Percentiles rank a stretch among this genome's conserved stretches.
Conservation (phyloP, 2,113 vertebrate genomes). For the Clarias magur region DNA sequence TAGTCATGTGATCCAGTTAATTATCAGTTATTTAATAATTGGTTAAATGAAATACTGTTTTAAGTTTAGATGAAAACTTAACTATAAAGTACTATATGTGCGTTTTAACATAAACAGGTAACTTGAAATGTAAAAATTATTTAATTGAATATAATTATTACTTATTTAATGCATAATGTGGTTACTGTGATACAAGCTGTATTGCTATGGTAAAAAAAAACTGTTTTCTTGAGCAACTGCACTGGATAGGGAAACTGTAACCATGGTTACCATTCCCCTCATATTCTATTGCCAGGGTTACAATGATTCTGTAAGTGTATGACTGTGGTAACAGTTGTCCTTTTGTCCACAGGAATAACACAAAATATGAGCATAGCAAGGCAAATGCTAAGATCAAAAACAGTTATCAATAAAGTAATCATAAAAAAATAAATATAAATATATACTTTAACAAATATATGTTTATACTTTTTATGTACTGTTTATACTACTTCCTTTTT, state of each 20-base stretch:
- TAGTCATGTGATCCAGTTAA: background rate
- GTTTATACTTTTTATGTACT: background rate
- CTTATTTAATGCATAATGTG: conserved; percentile 10
- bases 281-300: conserved; percentile 56
- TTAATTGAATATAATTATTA: background rate
- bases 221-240: conserved; percentile 42
- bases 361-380: conserved; percentile 49
- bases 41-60: background rate
- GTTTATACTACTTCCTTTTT: conserved; percentile 18
- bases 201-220: conserved; percentile 39
- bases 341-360: conserved; percentile 57
- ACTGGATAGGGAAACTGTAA: conserved; percentile 53
- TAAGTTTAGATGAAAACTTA: background rate
- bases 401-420: conserved; percentile 24
- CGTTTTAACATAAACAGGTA: background rate
- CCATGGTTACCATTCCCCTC: conserved; percentile 53
- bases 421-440: background rate
- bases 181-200: conserved; percentile 33
- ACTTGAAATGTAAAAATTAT: background rate
- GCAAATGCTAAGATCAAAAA: conserved; percentile 50
- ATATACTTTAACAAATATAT: background rate
- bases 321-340: conserved; percentile 56
- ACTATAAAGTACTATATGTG: background rate
- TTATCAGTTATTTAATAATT: background rate
- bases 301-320: conserved; percentile 56